Conservation (phyloP, 2,797 vertebrate genomes). For the Hemibagrus guttatus region DNA sequence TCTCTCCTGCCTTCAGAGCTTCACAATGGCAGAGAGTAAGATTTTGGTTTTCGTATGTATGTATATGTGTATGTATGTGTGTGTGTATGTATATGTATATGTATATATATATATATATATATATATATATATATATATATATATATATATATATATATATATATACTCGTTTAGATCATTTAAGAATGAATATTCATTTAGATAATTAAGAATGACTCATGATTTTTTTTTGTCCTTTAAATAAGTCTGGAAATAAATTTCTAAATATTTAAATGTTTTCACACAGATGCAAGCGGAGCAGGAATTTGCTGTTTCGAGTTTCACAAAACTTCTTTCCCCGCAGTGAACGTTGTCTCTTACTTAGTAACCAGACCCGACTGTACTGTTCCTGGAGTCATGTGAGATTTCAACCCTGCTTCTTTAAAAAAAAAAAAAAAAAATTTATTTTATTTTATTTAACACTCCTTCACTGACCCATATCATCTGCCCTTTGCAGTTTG, state of each 20-base stretch:
- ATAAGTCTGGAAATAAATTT: not conserved
- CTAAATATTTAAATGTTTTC: not conserved
- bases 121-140: no score
- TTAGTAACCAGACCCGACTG: not conserved
- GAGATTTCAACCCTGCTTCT: not conserved
- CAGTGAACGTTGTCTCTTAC: not conserved
- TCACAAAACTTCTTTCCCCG: not conserved
- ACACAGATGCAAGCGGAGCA: constrained; percentile 11
- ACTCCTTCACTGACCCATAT: not conserved
- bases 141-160: no score
- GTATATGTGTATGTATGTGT: no score
- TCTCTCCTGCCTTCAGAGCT: constrained; percentile 1
- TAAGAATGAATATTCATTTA: no score
- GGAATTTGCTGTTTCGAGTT: constrained; percentile 28
- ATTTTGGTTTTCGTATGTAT: not conserved
- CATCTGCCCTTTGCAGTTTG: not conserved
- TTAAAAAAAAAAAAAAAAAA: no score
- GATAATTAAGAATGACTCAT: no score
- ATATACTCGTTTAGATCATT: no score
- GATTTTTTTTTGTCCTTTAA: not conserved
- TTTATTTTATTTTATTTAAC: not conserved
- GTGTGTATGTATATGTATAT: no score
- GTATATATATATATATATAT: no score
- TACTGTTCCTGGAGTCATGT: constrained; percentile 15
- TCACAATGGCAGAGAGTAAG: not conserved